These are phyloP conservation scores for Leptarthrus brevirostris DNA, from an alignment of 2,888 invertebrate genomes.

Conservation along the genomic window DNA sequence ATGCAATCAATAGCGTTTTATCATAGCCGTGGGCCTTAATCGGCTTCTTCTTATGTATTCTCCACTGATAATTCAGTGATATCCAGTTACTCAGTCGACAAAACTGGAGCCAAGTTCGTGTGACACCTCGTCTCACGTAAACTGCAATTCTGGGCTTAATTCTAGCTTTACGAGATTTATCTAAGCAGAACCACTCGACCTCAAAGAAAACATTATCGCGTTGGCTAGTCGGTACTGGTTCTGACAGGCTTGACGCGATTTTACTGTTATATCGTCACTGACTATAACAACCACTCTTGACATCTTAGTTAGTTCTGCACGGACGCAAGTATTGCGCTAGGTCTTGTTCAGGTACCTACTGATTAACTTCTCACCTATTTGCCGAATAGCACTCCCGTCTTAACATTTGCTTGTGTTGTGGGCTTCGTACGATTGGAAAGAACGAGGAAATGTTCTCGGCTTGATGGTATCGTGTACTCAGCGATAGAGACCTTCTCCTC, in stretches of 20 bases:
- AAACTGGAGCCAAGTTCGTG: slow-evolving; percentile 20
- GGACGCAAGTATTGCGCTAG: background rate
- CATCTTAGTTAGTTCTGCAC: background rate
- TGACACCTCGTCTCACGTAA: slow-evolving; percentile 10
- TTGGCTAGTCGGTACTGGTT: slow-evolving; percentile 14
- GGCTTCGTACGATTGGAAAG: too few species aligned
- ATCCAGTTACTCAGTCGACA: slow-evolving; percentile 10
- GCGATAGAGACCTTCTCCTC: background rate
- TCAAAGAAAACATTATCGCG: slow-evolving; percentile 13
- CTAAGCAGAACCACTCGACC: slow-evolving; percentile 6
- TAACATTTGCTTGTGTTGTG: too few species aligned
- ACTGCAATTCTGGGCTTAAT: background rate
- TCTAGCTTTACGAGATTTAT: background rate
- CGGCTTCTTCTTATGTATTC: background rate
- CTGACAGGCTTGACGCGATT: background rate
- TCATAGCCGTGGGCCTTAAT: background rate
- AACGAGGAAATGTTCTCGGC: too few species aligned
- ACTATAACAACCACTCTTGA: background rate
- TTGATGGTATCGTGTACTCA: background rate
- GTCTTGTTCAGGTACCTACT: background rate
- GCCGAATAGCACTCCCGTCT: too few species aligned
- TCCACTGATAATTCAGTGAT: slow-evolving; percentile 7
- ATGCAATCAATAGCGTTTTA: slow-evolving; percentile 8
- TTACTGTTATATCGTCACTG: slow-evolving; percentile 28
- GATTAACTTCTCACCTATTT: too few species aligned